phyloP scores from a whole-genome alignment of 92 coral and sea anemone species.

The Phenganax subtilis region DNA sequence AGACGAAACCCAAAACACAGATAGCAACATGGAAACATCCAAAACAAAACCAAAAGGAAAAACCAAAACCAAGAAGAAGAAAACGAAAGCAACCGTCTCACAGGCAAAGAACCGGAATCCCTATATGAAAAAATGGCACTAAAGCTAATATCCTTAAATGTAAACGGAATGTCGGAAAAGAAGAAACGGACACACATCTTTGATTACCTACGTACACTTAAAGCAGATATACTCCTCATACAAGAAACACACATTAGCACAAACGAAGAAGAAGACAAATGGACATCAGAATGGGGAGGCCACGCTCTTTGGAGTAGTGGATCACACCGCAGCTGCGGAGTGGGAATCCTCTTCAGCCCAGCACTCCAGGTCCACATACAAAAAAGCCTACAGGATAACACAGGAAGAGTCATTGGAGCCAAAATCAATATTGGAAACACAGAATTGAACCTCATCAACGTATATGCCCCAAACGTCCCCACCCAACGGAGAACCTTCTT shows the following conservation, averaged over 20 bases:
- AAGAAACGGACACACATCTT: background rate
- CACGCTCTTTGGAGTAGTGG: background rate
- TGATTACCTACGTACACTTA: background rate
- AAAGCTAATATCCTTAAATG: background rate
- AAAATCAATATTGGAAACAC: background rate
- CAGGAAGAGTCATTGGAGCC: constrained; percentile 21
- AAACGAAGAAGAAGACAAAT: background rate
- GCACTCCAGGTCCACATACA: background rate
- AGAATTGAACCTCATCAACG: constrained; percentile 20
- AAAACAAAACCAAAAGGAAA: too few relatives aligned
- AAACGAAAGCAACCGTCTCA: background rate
- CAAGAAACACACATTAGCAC: background rate
- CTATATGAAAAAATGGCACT: background rate
- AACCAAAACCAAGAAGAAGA: too few relatives aligned
- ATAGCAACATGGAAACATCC: too few relatives aligned
- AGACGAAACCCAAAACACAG: too few relatives aligned
- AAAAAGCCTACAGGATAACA: constrained; percentile 1
- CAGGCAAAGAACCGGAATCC: constrained; percentile 5
- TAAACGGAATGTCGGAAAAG: background rate
- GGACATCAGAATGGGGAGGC: background rate
- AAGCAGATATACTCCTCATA: background rate
- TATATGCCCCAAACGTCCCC: constrained; percentile 35
- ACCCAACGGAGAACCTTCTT: constrained; percentile 34
- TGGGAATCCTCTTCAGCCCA: background rate
- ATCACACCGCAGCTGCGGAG: background rate